A percentile compares a stretch with the other conserved stretches of the same genome.
Conservation (phyloP, 2,113 vertebrate genomes). For the Aegithalos caudatus region DNA sequence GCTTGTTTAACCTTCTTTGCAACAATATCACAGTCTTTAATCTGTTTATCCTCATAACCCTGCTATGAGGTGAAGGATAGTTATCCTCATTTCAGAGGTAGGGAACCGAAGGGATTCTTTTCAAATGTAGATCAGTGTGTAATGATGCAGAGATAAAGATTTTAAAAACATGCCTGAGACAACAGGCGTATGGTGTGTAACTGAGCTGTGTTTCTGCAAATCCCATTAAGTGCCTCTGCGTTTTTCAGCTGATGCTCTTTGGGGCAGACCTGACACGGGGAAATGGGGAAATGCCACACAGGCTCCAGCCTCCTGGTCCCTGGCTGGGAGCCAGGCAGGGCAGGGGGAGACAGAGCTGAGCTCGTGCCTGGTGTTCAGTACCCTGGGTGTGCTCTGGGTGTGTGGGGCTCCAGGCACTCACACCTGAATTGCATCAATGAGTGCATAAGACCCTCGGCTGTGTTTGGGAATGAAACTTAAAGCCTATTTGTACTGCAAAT, state of each 20-base stretch:
- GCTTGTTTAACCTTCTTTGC: slow-evolving; percentile 54
- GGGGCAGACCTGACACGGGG: background rate
- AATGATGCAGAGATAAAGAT: slow-evolving; percentile 66
- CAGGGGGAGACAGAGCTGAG: background rate
- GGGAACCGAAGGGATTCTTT: slow-evolving; percentile 49
- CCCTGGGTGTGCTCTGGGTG: no score
- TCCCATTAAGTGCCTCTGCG: slow-evolving; percentile 24
- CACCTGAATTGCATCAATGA: background rate
- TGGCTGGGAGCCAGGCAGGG: background rate
- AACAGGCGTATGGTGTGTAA: background rate
- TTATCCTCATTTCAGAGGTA: slow-evolving; percentile 55
- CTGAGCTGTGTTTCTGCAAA: slow-evolving; percentile 44
- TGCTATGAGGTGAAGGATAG: slow-evolving; percentile 37
- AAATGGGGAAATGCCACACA: background rate
- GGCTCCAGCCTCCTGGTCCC: background rate
- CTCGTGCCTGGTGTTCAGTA: accelerated
- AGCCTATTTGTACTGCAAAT: background rate
- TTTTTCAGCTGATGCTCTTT: background rate
- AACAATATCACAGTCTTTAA: slow-evolving; percentile 54
- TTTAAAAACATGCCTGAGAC: slow-evolving; percentile 32
- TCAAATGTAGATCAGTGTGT: slow-evolving; percentile 64
- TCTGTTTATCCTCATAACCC: slow-evolving; percentile 59
- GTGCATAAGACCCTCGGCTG: accelerated
- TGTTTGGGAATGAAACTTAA: background rate
- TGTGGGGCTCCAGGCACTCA: background rate